Evolutionary conservation across 2,113 vertebrate species (phyloP).

Genomic region (Hystrix cristata): DNA sequence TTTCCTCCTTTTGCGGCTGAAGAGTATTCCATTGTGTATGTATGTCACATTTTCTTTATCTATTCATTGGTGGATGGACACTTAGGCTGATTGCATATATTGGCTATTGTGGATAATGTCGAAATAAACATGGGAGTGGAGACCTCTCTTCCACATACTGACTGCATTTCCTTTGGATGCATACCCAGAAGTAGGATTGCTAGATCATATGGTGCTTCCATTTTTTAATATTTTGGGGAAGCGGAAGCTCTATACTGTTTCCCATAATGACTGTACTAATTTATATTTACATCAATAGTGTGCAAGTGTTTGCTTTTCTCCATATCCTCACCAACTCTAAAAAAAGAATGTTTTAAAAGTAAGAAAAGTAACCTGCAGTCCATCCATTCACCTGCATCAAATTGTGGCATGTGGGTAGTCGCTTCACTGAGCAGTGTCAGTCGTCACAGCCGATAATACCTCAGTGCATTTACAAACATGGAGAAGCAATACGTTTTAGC

Average conservation of each 20-base stretch:
- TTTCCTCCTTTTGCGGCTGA: neutral
- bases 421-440: neutral
- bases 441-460: neutral
- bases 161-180: neutral
- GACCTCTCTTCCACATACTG: neutral
- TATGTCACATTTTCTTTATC: neutral
- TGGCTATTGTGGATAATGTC: neutral
- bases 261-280: neutral
- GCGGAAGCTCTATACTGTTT: neutral
- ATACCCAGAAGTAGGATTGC: neutral
- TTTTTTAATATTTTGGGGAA: conserved; percentile 29
- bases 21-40: neutral
- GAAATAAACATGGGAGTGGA: neutral
- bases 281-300: neutral
- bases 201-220: neutral
- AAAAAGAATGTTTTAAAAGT: conserved; percentile 19
- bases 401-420: neutral
- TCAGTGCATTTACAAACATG: neutral
- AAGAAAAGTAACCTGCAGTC: neutral
- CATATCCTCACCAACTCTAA: neutral
- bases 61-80: neutral
- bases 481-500: neutral
- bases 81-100: neutral
- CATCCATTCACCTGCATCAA: neutral
- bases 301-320: neutral